Conservation (phyloP, 2,888 invertebrate species). For the Bembecia ichneumoniformis region DNA sequence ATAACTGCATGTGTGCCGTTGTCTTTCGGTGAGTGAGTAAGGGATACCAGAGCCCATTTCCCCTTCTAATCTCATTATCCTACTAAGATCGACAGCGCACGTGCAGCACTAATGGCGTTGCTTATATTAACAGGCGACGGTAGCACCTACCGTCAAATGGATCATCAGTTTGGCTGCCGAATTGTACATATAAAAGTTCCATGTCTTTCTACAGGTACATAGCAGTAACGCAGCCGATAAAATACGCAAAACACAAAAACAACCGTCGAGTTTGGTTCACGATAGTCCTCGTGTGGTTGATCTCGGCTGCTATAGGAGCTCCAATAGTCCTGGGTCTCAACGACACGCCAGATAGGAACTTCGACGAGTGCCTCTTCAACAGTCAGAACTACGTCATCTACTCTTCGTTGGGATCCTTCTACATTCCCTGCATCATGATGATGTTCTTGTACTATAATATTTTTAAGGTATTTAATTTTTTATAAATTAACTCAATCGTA, state of each 20-base stretch:
- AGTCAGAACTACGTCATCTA: constrained; percentile 98
- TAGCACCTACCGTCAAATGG: too few species aligned
- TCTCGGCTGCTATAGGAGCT: constrained; percentile 91
- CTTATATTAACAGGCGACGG: too few species aligned
- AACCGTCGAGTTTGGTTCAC: constrained; percentile 94
- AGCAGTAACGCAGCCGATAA: constrained; percentile 98
- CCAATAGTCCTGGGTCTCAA: constrained; percentile 97
- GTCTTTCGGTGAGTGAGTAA: too few species aligned
- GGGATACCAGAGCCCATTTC: too few species aligned
- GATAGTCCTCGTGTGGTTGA: constrained; percentile 95
- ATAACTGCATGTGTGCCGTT: too few species aligned
- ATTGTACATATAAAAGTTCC: neutral
- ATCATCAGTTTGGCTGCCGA: too few species aligned
- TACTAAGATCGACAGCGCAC: too few species aligned
- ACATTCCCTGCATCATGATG: constrained; percentile 98
- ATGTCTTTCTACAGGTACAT: constrained; percentile 84
- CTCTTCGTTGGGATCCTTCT: constrained; percentile 98
- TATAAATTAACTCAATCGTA: too few species aligned
- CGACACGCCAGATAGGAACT: constrained; percentile 87
- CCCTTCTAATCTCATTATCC: too few species aligned
- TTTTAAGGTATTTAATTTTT: constrained; percentile 89
- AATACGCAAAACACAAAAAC: constrained; percentile 99
- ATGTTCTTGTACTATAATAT: constrained; percentile 97
- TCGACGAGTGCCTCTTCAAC: constrained; percentile 94
- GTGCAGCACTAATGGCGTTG: too few species aligned